Evolutionary conservation across 2,113 vertebrate species (phyloP), one percentile per base, ranked within the genome.

Genomic region (Myiozetetes cayanensis): DNA sequence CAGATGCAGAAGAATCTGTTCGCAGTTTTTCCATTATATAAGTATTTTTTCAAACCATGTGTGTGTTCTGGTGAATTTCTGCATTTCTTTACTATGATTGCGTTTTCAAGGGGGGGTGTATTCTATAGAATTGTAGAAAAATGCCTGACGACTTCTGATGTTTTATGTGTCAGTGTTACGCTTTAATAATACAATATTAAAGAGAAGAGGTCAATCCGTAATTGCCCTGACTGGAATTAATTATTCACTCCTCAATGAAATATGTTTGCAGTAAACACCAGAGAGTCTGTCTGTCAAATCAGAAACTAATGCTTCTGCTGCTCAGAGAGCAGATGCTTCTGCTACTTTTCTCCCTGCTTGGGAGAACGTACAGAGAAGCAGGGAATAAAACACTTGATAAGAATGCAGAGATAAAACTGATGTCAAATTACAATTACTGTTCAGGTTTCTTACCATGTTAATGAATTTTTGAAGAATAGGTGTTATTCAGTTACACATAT

Each of bases 1-100:
- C 84, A 94, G 62, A 94, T 73, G 89, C 31, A 82, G 43, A 85
- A 94, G 33, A 94, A 85, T 87, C 84, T 94, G 87, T 89, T 92
- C 80, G 35, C 21, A 68, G 28, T 62, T 94, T 90, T 78, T 87
- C 28, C 8, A 35, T 81, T 92, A 56, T 89, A n/a, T 50, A 94
- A 92, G 76, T 77, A 86, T 84, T 78, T 91, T 63, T 56, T 78
- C 2, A 2, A 91, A 79, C 24, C 4, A 8, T 78, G 75, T 46
- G 31, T 27, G 19, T 78, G 43, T 37, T 78, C 22, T 63, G 13
- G 18, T 85, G 49, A 75, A 89, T 81, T 75, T 95, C 56, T 79
- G 3, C 44, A 41, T 85, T 59, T 87, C 70, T 65, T 65, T 82
- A 58, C 41, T 41, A 8, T 44, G n/a, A 62, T 22, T 85, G 68